These are phyloP conservation scores for Antidorcas marsupialis DNA, from an alignment of 2,113 vertebrate genomes.

Conservation along the genomic window DNA sequence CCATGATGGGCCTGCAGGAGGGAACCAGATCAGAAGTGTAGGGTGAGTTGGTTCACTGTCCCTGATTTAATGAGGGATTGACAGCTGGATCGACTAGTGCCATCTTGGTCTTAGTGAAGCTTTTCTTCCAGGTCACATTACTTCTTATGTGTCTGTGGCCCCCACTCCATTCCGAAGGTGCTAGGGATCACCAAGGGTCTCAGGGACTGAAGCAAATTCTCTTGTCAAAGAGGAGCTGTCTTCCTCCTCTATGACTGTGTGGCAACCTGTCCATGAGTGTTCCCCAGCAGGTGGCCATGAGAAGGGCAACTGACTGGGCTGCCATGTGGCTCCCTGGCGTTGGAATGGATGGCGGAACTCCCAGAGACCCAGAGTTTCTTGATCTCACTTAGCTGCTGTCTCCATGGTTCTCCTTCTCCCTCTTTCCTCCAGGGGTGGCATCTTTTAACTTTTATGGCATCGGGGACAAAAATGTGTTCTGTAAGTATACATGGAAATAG, in stretches of 20 bases:
- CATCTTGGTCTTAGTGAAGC: neutral
- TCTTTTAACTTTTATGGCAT: neutral
- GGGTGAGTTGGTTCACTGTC: neutral
- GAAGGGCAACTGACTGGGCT: neutral
- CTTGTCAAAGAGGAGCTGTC: neutral
- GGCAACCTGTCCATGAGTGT: neutral
- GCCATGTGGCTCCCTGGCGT: conserved; percentile 32
- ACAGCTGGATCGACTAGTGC: neutral
- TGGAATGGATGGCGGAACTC: neutral
- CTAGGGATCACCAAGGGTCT: neutral
- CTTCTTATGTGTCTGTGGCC: neutral
- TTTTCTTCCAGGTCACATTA: neutral
- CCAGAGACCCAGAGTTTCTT: neutral
- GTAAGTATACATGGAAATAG: neutral
- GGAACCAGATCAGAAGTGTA: neutral
- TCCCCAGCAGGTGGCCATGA: conserved; percentile 27
- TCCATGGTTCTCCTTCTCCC: neutral
- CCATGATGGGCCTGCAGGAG: neutral
- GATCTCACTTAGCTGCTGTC: neutral
- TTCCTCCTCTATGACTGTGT: neutral
- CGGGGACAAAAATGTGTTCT: neutral
- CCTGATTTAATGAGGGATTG: neutral
- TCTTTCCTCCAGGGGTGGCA: neutral
- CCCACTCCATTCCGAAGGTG: neutral
- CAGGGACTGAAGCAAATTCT: neutral